Evolutionary conservation across 2,888 invertebrate species (phyloP).

Genomic region (Julus scandinavius): DNA sequence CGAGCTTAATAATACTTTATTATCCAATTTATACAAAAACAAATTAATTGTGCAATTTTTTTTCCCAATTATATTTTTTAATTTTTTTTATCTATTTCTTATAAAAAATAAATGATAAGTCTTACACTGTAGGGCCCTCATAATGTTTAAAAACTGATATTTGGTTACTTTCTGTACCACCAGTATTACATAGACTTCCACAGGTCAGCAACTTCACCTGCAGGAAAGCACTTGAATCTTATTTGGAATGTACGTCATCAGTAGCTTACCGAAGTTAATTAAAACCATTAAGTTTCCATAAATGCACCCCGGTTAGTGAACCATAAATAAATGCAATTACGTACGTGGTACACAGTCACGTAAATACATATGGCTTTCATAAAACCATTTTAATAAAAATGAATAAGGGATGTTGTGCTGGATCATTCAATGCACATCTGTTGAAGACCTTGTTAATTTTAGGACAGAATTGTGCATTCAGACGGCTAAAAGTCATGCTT

Average conservation of each 20-base stretch:
- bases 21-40: too few species aligned
- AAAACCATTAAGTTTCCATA: slow-evolving; percentile 15
- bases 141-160: too few species aligned
- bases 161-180: too few species aligned
- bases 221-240: neutral
- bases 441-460: neutral
- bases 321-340: slow-evolving; percentile 5
- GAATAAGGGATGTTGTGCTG: neutral
- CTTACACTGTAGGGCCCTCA: too few species aligned
- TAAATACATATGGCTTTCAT: neutral
- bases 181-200: too few species aligned
- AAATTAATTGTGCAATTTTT: too few species aligned
- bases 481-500: slow-evolving; percentile 7
- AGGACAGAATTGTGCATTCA: slow-evolving; percentile 29
- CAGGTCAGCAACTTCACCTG: neutral
- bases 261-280: neutral
- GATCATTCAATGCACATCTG: neutral
- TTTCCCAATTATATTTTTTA: too few species aligned
- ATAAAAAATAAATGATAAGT: too few species aligned
- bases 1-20: too few species aligned
- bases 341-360: neutral
- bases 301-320: neutral
- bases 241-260: neutral
- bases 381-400: slow-evolving; percentile 24
- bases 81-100: too few species aligned